Percentiles rank a stretch among this genome's conserved stretches.
These are phyloP conservation scores for Hemistola chrysoprasaria DNA, from an alignment of 2,888 invertebrate genomes.

Conservation along the genomic window DNA sequence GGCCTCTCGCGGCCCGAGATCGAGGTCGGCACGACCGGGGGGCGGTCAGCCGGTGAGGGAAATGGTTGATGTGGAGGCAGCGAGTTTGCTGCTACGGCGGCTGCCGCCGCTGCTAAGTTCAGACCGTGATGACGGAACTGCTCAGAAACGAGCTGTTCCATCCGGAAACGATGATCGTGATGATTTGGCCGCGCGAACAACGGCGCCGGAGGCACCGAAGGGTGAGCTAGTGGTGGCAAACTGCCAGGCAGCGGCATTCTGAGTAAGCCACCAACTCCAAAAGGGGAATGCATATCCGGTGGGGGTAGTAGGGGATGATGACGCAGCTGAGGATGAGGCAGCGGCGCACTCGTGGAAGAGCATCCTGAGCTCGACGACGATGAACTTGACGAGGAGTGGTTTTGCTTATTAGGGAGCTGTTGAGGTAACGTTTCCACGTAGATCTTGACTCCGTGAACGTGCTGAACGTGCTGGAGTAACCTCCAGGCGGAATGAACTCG, in stretches of 20 bases:
- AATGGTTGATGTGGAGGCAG: slow-evolving; percentile 84
- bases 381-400: slow-evolving; percentile 81
- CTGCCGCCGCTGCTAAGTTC: slow-evolving; percentile 89
- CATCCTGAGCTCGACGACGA: slow-evolving; percentile 82
- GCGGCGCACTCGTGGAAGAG: slow-evolving; percentile 77
- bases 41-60: slow-evolving; percentile 83
- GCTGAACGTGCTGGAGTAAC: slow-evolving; percentile 96
- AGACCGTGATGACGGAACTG: slow-evolving; percentile 91
- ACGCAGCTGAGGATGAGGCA: slow-evolving; percentile 84
- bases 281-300: slow-evolving; percentile 88
- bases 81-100: slow-evolving; percentile 85
- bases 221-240: slow-evolving; percentile 84
- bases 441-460: slow-evolving; percentile 96
- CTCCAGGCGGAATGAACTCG: slow-evolving; percentile 97
- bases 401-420: slow-evolving; percentile 70
- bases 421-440: slow-evolving; percentile 87
- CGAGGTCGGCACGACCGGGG: slow-evolving; percentile 78
- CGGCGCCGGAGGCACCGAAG: slow-evolving; percentile 87
- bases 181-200: slow-evolving; percentile 89
- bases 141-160: slow-evolving; percentile 92
- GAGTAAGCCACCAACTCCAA: slow-evolving; percentile 87
- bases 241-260: slow-evolving; percentile 88
- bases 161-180: slow-evolving; percentile 90
- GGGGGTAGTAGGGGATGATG: slow-evolving; percentile 87
- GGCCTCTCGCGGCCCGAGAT: slow-evolving; percentile 73